Base-by-base conservation (phyloP, 2,888 invertebrate species). In the Volucella inflata region DNA sequence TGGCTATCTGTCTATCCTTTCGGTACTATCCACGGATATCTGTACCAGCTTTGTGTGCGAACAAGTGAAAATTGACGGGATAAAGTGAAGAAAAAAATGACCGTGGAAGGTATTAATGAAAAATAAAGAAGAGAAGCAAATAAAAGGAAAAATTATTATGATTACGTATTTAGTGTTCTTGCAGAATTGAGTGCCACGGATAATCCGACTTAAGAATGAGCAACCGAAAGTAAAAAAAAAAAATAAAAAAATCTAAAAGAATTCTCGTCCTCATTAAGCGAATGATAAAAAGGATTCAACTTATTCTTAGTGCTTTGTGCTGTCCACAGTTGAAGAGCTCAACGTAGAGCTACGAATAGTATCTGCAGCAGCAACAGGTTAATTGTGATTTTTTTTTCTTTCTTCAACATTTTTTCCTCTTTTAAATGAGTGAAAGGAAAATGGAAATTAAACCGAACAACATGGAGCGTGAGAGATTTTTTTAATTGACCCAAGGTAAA, bases 81-180 rank as follows among this genome's bases (percentile, higher is more conserved):
- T 40, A 42, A 72, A 60, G 70, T 74, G 65, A 78, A 80, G 80
- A 80, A 72, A 75, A 81, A 77, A 71, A 38, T 48, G 51, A 16
- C 30, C 38, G 62, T 78, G 72, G 44, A 83, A 74, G 70, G 79
- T 79, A 30, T 30, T 30, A 30, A 30, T 6, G 30, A 30, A 30
- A 30, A 6, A 30, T 30, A 30, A 30, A 30, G 30, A 6, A 30
- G 1, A 6, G 6, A 6, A 30, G 6, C 0, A 30, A 6, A 6
- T 6, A 30, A 30, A 30, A 3, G 30, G 6, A 70, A 70, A 84
- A 84, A 79, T 80, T 75, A 71, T 67, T 84, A 70, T 80, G 70
- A 84, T 84, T 76, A 75, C 71, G 84, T 80, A 84, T 84, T 79
- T 42, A 84, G 80, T 75, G 79, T 70, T 50, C 60, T 57, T 78